Percentiles rank a stretch among this genome's conserved stretches.
phyloP scores from a whole-genome alignment of 2,113 vertebrate species.

The Sphaerodactylus townsendi region DNA sequence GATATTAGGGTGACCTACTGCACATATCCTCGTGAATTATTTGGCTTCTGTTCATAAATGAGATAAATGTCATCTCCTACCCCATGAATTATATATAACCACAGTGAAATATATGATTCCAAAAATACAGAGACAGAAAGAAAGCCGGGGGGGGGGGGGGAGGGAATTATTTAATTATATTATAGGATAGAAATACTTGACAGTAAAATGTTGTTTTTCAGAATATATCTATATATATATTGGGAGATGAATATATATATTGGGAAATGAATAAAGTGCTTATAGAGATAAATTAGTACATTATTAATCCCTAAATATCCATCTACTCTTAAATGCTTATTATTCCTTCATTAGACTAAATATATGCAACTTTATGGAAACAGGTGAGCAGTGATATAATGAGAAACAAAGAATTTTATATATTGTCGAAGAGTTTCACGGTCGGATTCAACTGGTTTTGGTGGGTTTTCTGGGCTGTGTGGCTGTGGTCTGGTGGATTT shows the following conservation, averaged over 20 bases:
- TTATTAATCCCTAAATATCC: conserved; percentile 54
- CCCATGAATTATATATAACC: conserved; percentile 62
- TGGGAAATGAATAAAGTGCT: conserved; percentile 64
- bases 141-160: conserved; percentile 36
- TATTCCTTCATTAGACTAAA: conserved; percentile 26
- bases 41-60: conserved; percentile 58
- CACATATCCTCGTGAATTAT: conserved; percentile 48
- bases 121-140: conserved; percentile 56
- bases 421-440: no score
- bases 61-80: conserved; percentile 48
- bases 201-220: conserved; percentile 61
- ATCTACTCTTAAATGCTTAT: conserved; percentile 53
- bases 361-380: conserved; percentile 18
- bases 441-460: no score
- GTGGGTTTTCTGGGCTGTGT: no score
- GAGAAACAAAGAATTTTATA: rapidly evolving
- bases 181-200: conserved; percentile 63
- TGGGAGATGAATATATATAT: no score
- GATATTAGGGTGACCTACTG: conserved; percentile 58
- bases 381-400: not conserved
- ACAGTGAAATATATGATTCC: conserved; percentile 64
- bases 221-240: no score
- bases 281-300: conserved; percentile 54
- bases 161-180: conserved; percentile 65
- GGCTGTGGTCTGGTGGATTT: no score